Percentiles rank a stretch among this genome's conserved stretches.
phyloP scores from a whole-genome alignment of 2,113 vertebrate genomes.

The Shinisaurus crocodilurus region DNA sequence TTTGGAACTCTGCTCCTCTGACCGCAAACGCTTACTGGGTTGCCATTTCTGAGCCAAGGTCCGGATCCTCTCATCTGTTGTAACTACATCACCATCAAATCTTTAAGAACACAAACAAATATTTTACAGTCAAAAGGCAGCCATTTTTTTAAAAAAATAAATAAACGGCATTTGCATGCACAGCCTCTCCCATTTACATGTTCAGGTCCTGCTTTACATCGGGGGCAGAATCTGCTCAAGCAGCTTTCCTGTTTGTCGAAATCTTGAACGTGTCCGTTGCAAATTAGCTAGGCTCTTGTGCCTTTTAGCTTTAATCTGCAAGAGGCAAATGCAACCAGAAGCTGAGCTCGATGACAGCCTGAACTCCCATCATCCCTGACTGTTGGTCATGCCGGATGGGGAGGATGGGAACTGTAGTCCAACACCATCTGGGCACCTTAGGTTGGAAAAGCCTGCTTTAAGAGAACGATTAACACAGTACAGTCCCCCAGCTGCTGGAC shows the following conservation, averaged over 20 bases:
- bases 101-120: constrained; percentile 64
- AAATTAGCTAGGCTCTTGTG: not conserved
- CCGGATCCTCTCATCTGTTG: constrained; percentile 91
- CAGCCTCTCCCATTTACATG: constrained; percentile 19
- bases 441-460: no score
- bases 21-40: constrained; percentile 81
- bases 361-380: not conserved
- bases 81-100: constrained; percentile 93
- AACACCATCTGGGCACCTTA: no score
- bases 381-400: no score
- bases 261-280: not conserved
- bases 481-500: no score
- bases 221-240: not conserved
- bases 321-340: not conserved
- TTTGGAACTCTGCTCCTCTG: constrained; percentile 89
- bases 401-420: no score
- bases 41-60: constrained; percentile 95
- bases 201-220: constrained; percentile 7
- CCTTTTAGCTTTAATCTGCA: not conserved
- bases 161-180: constrained; percentile 4
- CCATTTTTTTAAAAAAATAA: not conserved
- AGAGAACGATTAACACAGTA: no score
- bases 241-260: not conserved
- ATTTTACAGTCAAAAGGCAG: not conserved
- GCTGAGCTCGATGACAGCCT: not conserved